Conservation (phyloP, 2,113 vertebrate genomes). For the Pan paniscus region DNA sequence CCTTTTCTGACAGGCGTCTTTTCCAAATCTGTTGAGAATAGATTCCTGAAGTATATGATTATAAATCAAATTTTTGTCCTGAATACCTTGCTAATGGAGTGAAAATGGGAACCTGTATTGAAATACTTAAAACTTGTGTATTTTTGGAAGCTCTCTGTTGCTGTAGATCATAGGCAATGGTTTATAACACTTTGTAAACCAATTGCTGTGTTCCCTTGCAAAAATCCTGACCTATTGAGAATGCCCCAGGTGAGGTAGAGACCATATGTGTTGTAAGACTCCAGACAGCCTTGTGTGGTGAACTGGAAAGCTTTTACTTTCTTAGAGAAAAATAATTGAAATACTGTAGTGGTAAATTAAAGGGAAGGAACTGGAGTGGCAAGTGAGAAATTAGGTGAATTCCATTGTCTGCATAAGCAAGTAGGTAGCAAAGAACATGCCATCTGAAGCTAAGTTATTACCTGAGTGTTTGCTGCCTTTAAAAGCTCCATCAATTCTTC, state of each 20-base stretch:
- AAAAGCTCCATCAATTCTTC: neutral
- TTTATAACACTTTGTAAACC: neutral
- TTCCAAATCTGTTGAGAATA: neutral
- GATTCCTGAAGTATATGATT: neutral
- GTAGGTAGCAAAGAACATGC: neutral
- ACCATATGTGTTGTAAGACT: neutral
- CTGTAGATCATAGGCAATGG: neutral
- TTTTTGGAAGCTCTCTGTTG: neutral
- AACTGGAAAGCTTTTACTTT: neutral
- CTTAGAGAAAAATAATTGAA: neutral
- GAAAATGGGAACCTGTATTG: neutral
- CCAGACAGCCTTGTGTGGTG: neutral
- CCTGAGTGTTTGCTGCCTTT: neutral
- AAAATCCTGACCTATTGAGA: neutral
- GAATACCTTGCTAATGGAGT: neutral
- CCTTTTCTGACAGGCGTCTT: neutral
- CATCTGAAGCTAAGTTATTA: neutral
- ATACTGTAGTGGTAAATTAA: neutral
- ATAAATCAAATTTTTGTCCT: neutral
- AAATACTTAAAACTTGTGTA: neutral
- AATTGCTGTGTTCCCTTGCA: neutral
- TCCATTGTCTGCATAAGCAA: constrained; percentile 7
- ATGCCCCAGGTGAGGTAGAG: neutral
- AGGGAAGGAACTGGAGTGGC: neutral
- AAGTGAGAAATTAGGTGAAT: constrained; percentile 6